Conservation (phyloP, 1,140 invertebrate genomes). For the Caenorhabditis elegans region WBcel235 BX284604.4:8669001-8669500, state of each 20-base stretch:
- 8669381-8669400: constrained; percentile 64
- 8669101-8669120: constrained; percentile 63
- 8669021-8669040: not conserved
- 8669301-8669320: too few species aligned
- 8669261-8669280: too few species aligned
- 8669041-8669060: not conserved
- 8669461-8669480: constrained; percentile 62
- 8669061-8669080: not conserved
- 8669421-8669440: constrained; percentile 60
- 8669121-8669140: constrained; percentile 58
- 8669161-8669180: constrained; percentile 50
- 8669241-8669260: too few species aligned
- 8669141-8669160: constrained; percentile 60
- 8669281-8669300: too few species aligned
- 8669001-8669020: not conserved
- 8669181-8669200: constrained; percentile 64
- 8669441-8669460: constrained; percentile 53
- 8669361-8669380: constrained; percentile 63
- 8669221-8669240: not conserved
- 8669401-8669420: constrained; percentile 62
- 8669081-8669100: constrained; percentile 37
- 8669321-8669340: constrained; percentile 60
- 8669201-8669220: constrained; percentile 61
- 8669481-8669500: not conserved
- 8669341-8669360: constrained; percentile 65